phyloP scores from a whole-genome alignment of 2,888 invertebrate genomes.

The Helicoverpa assulta region DNA sequence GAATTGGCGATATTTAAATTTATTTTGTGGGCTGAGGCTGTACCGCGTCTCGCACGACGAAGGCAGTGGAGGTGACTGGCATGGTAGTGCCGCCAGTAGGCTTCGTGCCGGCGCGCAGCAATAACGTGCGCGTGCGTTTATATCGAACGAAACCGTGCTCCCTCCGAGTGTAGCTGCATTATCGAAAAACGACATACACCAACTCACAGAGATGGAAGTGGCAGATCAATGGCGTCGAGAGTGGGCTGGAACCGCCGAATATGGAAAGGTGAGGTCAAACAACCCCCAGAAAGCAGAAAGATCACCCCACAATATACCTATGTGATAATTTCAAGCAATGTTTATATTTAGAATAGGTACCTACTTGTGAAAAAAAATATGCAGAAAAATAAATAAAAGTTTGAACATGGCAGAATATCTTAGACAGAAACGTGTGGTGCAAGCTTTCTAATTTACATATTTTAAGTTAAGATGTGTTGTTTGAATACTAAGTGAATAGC shows the following conservation, averaged over 20 bases:
- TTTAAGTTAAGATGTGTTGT: slow-evolving; percentile 29
- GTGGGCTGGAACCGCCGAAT: slow-evolving; percentile 88
- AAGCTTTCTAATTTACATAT: slow-evolving; percentile 55
- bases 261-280: slow-evolving; percentile 83
- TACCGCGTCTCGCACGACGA: slow-evolving; percentile 67
- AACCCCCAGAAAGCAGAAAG: slow-evolving; percentile 31
- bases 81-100: slow-evolving; percentile 72
- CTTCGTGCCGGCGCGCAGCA: slow-evolving; percentile 78
- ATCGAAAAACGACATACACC: slow-evolving; percentile 72
- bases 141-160: slow-evolving; percentile 73
- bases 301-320: neutral
- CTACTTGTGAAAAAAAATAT: slow-evolving; percentile 24
- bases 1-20: slow-evolving; percentile 84
- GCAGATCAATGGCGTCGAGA: slow-evolving; percentile 88
- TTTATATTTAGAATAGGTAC: slow-evolving; percentile 29
- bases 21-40: slow-evolving; percentile 79
- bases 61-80: slow-evolving; percentile 54
- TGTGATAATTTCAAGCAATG: slow-evolving; percentile 12
- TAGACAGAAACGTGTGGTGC: slow-evolving; percentile 30
- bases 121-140: slow-evolving; percentile 76
- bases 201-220: slow-evolving; percentile 82
- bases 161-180: slow-evolving; percentile 86
- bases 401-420: slow-evolving; percentile 28
- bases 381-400: slow-evolving; percentile 26
- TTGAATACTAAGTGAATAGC: slow-evolving; percentile 28